Conservation (phyloP, 2,113 vertebrate genomes). For the Oenanthe oenanthe region DNA sequence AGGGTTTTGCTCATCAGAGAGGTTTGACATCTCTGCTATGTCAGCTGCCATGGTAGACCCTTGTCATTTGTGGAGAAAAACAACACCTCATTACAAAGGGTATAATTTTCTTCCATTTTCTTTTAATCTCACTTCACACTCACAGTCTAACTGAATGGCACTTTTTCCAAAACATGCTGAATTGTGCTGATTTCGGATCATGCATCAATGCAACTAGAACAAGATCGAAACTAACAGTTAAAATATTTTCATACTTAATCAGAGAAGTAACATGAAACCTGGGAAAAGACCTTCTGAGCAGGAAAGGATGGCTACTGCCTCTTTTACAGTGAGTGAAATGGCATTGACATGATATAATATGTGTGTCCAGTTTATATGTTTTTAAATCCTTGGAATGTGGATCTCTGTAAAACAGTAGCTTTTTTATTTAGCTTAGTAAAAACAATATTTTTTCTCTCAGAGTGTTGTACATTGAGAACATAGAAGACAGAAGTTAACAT, state of each 20-base stretch:
- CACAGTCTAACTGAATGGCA: background rate
- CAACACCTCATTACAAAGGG: background rate
- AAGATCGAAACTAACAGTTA: background rate
- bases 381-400: background rate
- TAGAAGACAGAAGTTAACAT: background rate
- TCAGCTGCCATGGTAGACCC: constrained; percentile 4
- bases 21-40: constrained; percentile 25
- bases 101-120: background rate
- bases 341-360: background rate
- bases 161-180: background rate
- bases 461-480: background rate
- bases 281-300: background rate
- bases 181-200: background rate
- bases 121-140: background rate
- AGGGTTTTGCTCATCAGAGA: constrained; percentile 5
- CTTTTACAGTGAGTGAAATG: background rate
- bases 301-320: background rate
- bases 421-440: background rate
- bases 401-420: background rate
- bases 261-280: background rate
- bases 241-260: constrained; percentile 2
- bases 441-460: background rate
- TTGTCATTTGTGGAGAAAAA: background rate
- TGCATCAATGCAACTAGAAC: background rate
- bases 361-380: background rate